Evolutionary conservation across 2,113 vertebrate species (phyloP), one percentile per base, ranked within the genome.

Genomic region (Cranoglanis bouderius): DNA sequence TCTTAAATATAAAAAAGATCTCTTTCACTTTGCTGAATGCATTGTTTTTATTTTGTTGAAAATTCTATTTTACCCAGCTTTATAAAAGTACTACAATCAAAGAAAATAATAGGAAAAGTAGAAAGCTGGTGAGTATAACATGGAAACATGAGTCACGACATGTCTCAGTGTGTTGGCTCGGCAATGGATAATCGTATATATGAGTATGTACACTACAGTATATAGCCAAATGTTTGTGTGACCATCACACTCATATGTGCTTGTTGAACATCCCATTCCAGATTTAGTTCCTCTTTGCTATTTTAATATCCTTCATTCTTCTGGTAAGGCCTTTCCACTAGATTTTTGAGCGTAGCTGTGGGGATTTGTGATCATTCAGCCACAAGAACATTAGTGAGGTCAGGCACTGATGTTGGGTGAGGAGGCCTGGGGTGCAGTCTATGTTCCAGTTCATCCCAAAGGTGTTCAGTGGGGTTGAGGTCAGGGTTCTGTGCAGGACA

Each of bases 41-140:
- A 32, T 85, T 80, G 51, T 80, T 80, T 49, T 49, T 43, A 43
- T 6, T 46, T 5, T 78, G 5, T 51, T 29, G 43, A 61, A 70
- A 85, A 63, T 43, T 61, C 77, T 65, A 61, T 93, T 92, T 88
- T 85, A 89, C 87, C 74, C n/a, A 51, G 40, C 55, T 84, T 88
- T 87, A 83, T 91, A 87, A 94, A 92, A 92, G 9, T 67, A 35
- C 26, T 12, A 12, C 49, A 18, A 4, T 88, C 43, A 35, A 90
- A 89, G 89, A 92, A 94, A 95, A 94, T 94, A 93, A 94, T 90
- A 93, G 89, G 57, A 88, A 88, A 90, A 89, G 88, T 89, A 46
- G 92, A 72, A 90, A 92, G 90, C 81, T 80, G 88, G 89, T 92
- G 91, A 92, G 87, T 78, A 91, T 84, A 88, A 88, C 85, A 85